These are phyloP conservation scores for Bambusicola thoracicus DNA, from an alignment of 2,113 vertebrate genomes.

Conservation along the genomic window DNA sequence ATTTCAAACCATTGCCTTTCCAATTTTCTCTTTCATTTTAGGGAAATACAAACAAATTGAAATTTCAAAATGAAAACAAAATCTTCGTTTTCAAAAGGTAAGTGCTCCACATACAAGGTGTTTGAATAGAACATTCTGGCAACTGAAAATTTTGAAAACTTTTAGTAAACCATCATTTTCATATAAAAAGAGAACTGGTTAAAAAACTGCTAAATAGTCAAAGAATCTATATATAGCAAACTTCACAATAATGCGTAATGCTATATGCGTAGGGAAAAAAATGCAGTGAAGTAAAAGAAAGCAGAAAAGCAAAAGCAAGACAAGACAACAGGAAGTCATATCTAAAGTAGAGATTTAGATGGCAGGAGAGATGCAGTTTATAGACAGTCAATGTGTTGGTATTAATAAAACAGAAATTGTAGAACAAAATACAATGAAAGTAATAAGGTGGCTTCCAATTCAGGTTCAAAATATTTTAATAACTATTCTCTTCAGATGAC, in stretches of 20 bases:
- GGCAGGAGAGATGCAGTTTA: background rate
- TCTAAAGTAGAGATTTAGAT: background rate
- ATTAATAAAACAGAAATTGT: background rate
- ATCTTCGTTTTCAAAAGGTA: background rate
- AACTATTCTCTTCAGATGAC: background rate
- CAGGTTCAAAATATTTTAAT: background rate
- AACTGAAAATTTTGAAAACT: background rate
- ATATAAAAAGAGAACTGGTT: background rate
- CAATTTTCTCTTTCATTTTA: background rate
- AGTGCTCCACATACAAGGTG: background rate
- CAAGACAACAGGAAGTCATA: background rate
- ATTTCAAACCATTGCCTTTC: background rate
- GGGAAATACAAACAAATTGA: background rate
- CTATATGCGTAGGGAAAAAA: background rate
- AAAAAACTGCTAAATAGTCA: background rate
- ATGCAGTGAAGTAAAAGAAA: background rate
- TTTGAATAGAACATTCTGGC: background rate
- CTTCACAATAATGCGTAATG: background rate
- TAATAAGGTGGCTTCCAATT: background rate
- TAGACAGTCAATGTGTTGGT: background rate
- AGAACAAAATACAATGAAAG: background rate
- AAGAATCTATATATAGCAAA: background rate
- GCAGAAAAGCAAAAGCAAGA: background rate
- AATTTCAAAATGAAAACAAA: background rate
- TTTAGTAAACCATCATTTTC: background rate